phyloP scores from a whole-genome alignment of 2,888 invertebrate species.

The Monoplex corrugatus region DNA sequence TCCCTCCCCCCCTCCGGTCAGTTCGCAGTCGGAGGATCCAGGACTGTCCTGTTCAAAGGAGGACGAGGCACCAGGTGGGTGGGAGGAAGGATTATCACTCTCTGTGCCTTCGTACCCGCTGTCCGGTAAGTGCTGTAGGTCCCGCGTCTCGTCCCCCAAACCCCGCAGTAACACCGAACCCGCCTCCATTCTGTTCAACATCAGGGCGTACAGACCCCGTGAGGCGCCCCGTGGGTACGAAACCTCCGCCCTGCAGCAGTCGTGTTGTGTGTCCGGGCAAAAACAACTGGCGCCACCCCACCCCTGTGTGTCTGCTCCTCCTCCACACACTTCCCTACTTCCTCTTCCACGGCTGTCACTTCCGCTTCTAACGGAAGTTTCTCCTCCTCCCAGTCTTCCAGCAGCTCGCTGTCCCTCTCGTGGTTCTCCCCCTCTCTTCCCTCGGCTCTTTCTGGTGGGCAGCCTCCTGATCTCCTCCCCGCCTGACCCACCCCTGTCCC shows the following conservation, averaged over 20 bases:
- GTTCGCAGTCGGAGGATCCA: neutral
- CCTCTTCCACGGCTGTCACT: neutral
- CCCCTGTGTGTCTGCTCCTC: neutral
- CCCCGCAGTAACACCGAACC: too few species aligned
- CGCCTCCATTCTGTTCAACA: too few species aligned
- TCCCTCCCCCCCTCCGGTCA: neutral
- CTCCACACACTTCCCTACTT: neutral
- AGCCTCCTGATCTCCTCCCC: neutral
- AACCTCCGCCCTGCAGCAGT: too few species aligned
- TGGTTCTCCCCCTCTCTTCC: neutral
- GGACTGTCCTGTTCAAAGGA: neutral
- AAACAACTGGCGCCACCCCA: neutral
- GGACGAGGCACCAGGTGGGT: neutral
- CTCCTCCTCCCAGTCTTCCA: neutral
- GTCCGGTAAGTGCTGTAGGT: neutral
- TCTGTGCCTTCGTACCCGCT: constrained; percentile 54
- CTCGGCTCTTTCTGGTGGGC: neutral
- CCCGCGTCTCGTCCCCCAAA: too few species aligned
- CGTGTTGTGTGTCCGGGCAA: too few species aligned
- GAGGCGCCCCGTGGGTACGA: too few species aligned
- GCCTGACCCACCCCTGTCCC: neutral
- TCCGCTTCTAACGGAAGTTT: neutral
- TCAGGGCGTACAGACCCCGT: too few species aligned
- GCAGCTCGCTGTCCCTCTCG: neutral
- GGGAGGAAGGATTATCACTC: constrained; percentile 37